Conservation (phyloP, 2,797 vertebrate species). For the Oceanodroma leucorhoa region DNA sequence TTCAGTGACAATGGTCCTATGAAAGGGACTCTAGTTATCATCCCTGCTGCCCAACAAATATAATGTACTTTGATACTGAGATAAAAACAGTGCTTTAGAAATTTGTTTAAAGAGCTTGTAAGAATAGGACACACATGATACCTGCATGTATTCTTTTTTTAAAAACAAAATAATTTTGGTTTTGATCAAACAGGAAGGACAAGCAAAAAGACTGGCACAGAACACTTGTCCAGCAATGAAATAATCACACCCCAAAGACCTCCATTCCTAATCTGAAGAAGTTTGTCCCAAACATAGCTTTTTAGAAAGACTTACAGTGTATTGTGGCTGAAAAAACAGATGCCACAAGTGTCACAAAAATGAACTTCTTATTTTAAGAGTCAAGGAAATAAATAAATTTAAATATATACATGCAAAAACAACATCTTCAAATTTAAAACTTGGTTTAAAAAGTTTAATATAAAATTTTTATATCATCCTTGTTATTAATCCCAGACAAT, state of each 20-base stretch:
- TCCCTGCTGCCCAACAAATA: background rate
- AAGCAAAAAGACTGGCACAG: background rate
- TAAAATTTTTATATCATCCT: background rate
- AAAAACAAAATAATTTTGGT: background rate
- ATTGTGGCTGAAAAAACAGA: background rate
- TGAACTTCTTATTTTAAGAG: background rate
- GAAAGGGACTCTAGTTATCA: background rate
- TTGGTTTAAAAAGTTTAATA: accelerated
- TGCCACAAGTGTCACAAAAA: background rate
- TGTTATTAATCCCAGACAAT: background rate
- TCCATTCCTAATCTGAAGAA: background rate
- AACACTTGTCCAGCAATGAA: background rate
- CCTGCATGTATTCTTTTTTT: background rate
- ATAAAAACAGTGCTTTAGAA: background rate
- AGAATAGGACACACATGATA: background rate
- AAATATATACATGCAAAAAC: background rate
- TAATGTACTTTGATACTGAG: background rate
- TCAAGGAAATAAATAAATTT: background rate
- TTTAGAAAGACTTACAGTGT: background rate
- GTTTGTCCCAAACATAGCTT: background rate
- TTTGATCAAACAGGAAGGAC: background rate
- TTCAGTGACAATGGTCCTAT: background rate
- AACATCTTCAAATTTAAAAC: background rate
- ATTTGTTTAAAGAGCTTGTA: background rate
- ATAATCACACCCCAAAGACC: background rate